Conservation (phyloP, 2,797 vertebrate genomes). For the Leptodactylus fallax region DNA sequence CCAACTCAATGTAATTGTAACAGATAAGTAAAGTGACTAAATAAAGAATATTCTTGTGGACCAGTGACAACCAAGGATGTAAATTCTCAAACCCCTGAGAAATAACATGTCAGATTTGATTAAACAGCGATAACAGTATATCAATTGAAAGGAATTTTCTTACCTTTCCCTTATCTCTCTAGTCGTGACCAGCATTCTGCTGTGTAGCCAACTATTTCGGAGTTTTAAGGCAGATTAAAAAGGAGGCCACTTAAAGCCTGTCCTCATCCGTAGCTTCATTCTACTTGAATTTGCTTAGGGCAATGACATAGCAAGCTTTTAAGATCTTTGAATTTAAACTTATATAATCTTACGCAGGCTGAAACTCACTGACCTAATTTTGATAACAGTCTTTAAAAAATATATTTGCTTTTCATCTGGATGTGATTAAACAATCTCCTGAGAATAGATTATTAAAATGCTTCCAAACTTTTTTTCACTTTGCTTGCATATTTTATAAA, state of each 20-base stretch:
- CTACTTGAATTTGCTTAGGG: constrained; percentile 71
- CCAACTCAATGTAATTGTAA: neutral
- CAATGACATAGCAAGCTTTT: constrained; percentile 73
- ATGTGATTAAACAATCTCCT: constrained; percentile 47
- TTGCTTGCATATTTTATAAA: neutral
- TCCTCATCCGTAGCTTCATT: constrained; percentile 60
- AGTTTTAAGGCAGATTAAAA: constrained; percentile 63
- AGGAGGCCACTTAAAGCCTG: constrained; percentile 65
- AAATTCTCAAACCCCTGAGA: neutral
- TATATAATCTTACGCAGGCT: constrained; percentile 65
- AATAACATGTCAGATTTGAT: constrained; percentile 14
- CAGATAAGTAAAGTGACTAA: neutral
- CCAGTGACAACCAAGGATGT: neutral
- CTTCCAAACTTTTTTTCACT: constrained; percentile 7
- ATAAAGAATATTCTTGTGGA: neutral
- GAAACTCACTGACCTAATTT: constrained; percentile 70
- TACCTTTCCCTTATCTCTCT: constrained; percentile 69
- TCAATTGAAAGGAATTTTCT: constrained; percentile 61
- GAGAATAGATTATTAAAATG: constrained; percentile 45
- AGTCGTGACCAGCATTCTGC: constrained; percentile 51
- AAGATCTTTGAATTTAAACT: constrained; percentile 68
- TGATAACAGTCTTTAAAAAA: constrained; percentile 62
- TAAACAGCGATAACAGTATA: constrained; percentile 24
- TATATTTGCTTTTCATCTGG: constrained; percentile 62
- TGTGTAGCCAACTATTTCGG: constrained; percentile 46